Evolutionary conservation across 2,888 invertebrate genomes (phyloP).

Genomic region (Melanostoma scalare): DNA sequence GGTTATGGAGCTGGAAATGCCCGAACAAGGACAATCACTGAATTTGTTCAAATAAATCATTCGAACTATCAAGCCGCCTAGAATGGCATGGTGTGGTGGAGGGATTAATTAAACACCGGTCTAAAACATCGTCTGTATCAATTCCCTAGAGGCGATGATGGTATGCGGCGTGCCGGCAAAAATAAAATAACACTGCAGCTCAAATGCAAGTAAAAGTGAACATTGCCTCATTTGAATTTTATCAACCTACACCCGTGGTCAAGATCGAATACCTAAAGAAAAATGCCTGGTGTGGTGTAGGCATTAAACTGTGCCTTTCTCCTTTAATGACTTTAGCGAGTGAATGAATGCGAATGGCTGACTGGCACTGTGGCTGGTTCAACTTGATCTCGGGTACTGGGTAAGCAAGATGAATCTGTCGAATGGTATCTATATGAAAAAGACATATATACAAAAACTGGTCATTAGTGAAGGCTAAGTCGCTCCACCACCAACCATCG

Average conservation of each 20-base stretch:
- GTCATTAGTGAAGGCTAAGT: slow-evolving; percentile 61
- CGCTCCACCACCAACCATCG: slow-evolving; percentile 38
- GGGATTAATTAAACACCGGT: slow-evolving; percentile 1
- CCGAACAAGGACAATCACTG: slow-evolving; percentile 19
- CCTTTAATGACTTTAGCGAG: slow-evolving; percentile 52
- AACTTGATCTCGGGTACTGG: slow-evolving; percentile 80
- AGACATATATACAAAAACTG: slow-evolving; percentile 23
- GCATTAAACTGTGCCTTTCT: slow-evolving; percentile 60
- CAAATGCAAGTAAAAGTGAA: slow-evolving; percentile 33
- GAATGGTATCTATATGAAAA: slow-evolving; percentile 20
- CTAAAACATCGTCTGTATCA: slow-evolving; percentile 17
- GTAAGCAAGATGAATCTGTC: slow-evolving; percentile 76
- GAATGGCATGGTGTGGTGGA: no score
- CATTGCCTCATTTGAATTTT: slow-evolving; percentile 56
- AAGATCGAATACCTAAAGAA: slow-evolving; percentile 33
- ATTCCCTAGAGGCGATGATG: slow-evolving; percentile 34
- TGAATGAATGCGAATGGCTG: slow-evolving; percentile 1
- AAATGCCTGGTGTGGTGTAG: background rate
- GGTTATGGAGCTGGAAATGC: slow-evolving; percentile 35
- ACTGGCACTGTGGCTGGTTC: slow-evolving; percentile 71
- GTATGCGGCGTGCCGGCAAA: background rate
- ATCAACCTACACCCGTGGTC: slow-evolving; percentile 60
- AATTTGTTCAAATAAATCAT: slow-evolving; percentile 22
- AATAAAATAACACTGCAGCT: background rate
- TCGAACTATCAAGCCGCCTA: background rate